Base-by-base conservation (phyloP, 1,140 invertebrate genomes). In the Apis laboriosa region DNA sequence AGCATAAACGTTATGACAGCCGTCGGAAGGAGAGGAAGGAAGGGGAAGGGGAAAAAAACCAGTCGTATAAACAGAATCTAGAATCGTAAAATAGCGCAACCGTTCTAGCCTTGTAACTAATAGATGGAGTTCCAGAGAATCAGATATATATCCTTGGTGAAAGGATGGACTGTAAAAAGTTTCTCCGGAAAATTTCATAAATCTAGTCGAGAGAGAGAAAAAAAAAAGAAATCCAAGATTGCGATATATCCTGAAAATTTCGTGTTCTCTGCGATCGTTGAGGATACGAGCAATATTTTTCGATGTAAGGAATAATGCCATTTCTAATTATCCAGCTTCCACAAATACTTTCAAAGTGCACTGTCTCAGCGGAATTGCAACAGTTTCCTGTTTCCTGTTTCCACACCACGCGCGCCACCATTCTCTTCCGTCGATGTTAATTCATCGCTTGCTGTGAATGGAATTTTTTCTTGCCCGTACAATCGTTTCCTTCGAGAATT, bases 301-400 rank as follows among this genome's bases (percentile, higher is more conserved):
- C 12, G 12, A 73, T 1, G 5, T 0, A 2, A 0, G 13, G 28
- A 58, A 75, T 75, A 75, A 61, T 55, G 21, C 21, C 19, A 49
- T 49, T 21, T 55, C 56, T 75, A 75, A 74, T 75, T 49, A 51
- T 28, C 34, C 8, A 60, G 12, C 5, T 7, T 43, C 34, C 72
- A 61, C 3, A 34, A 24, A 49, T 49, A 49, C 15, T 61, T n/a
- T 11, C 56, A 74, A 56, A 49, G 24, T 21, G 72, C 72, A 28
- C 34, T 12, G 72, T 75, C 61, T 75, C 72, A 58, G 58, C n/a
- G 5, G 72, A 73, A 11, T 73, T 53, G 21, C 24, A 3, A 60
- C 72, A 75, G 49, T 19, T 24, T 9, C 9, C n/a, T 13, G 21
- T 75, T 75, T 75, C 72, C 72, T 75, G 72, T 75, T 75, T 75